Evolutionary conservation across 64 coral and sea anemone genomes (phyloP), one percentile per base, ranked within the genome.

Genomic region (Montipora cactus): DNA sequence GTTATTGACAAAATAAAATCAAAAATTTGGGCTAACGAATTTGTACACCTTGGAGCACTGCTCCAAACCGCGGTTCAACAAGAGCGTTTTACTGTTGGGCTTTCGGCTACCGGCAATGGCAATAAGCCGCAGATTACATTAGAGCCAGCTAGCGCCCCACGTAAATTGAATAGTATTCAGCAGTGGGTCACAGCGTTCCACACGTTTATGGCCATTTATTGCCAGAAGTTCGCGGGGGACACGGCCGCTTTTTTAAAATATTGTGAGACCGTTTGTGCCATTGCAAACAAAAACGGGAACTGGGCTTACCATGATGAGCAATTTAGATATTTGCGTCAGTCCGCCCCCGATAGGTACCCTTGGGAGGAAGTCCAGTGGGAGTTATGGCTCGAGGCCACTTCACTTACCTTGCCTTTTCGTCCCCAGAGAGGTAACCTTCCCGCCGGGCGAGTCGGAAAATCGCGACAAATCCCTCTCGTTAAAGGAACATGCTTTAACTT

Each of bases 331-430:
- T 62, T 64, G 55, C 53, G 81, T 2, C 81, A 84, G 55, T 84
- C 81, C 58, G 81, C 81, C 81, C 81, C 61, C 14, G 81, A 84
- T 61, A 21, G 55, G 19, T 64, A 66, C 44, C 81, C 21, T 23
- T 84, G 81, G 81, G 81, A 84, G 25, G 55, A n/a, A 28, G 81
- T 84, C 16, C 81, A 84, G 20, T 84, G 81, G 57, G 81, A 84
- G 44, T 66, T 84, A 67, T 84, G 81, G 81, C 58, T 84, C 58
- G 20, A 81, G 79, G 79, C 79, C 76, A 44, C 19, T 47, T 75
- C 73, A 75, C 1, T 14, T 23, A 20, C 1, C 73, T 23, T 23
- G n/a, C 44, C 9, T 23, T 75, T 3, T 75, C 73, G 2, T 75
- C n/a, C 73, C 73, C 49, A 53, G 47, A 20, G 28, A 37, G 28